Conservation (phyloP, 1,140 invertebrate species). For the Homarus americanus region DNA sequence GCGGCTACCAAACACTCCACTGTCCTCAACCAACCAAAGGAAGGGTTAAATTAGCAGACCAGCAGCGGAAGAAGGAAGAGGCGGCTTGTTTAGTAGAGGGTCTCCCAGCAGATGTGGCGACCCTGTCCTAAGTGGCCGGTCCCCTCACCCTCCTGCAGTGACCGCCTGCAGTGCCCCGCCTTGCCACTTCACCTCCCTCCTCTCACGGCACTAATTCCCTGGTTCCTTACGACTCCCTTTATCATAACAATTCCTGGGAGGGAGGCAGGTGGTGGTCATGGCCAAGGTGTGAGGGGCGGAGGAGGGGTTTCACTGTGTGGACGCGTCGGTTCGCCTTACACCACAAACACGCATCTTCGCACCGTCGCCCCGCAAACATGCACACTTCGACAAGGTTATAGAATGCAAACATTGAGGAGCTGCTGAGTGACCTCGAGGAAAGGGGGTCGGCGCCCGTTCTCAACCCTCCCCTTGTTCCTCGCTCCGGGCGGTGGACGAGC, state of each 20-base stretch:
- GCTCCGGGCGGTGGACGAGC: not conserved
- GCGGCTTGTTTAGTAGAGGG: slow-evolving; percentile 47
- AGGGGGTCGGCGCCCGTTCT: not conserved
- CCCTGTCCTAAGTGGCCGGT: not conserved
- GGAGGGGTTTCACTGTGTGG: slow-evolving; percentile 11
- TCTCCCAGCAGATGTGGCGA: slow-evolving; percentile 13
- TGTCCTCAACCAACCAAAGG: not conserved
- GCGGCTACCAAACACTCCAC: slow-evolving; percentile 15
- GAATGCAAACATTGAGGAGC: slow-evolving; percentile 35
- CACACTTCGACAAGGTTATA: slow-evolving; percentile 39
- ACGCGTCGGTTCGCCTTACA: slow-evolving; percentile 18
- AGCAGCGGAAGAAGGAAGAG: not conserved
- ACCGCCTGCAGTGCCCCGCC: not conserved
- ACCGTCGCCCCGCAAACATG: slow-evolving; percentile 20
- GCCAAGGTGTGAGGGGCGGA: not conserved
- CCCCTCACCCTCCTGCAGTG: slow-evolving; percentile 52
- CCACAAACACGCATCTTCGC: slow-evolving; percentile 33
- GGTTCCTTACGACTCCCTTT: not conserved
- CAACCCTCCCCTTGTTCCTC: slow-evolving; percentile 2
- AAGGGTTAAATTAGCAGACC: slow-evolving; percentile 40
- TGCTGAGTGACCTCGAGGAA: not conserved
- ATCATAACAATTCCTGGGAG: slow-evolving; percentile 14
- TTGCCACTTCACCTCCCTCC: not conserved
- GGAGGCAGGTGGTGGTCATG: not conserved
- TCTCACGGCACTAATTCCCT: slow-evolving; percentile 2